Evolutionary conservation across 2,797 vertebrate genomes (phyloP), one percentile per base, ranked within the genome.

Genomic region (Erpetoichthys calabaricus): DNA sequence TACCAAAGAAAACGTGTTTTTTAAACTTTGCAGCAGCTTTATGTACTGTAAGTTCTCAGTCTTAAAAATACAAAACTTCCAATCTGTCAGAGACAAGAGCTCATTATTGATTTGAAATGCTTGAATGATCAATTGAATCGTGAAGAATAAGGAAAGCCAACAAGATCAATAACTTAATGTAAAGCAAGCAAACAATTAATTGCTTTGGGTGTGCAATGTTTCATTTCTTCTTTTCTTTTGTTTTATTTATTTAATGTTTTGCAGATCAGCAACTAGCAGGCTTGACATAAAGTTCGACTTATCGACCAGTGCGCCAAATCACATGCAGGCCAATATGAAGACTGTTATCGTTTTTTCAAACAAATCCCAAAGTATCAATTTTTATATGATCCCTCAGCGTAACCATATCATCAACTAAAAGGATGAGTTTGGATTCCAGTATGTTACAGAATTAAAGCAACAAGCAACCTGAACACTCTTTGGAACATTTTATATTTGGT

Each of bases 361-460:
- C 77, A 78, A 73, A 77, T 70, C 62, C 60, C 64, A 68, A 80
- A 67, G 69, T 72, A 64, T 69, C 72, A 66, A 55, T 73, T 82
- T 65, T 82, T 79, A 70, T 69, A 70, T 49, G 77, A 67, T 59
- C 62, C 59, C 3, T 68, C 69, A 59, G 60, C 64, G 46, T 64
- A 64, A 63, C 57, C 77, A 64, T 73, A 65, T 70, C 62, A 71
- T 60, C 74, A 70, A 80, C 68, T 61, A 49, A 62, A 52, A 56
- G 59, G 42, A 54, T 4, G 55, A 70, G 60, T 60, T 65, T 63
- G 59, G 61, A 25, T 51, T 63, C 64, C 65, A 55, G 5, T 10
- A 41, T 59, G 61, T 59, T 62, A 51, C 56, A n/a, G 47, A 60
- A 45, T 53, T 54, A 65, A 61, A 63, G 45, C 47, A 9, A 47